Evolutionary conservation across 2,797 vertebrate genomes (phyloP).

Genomic region (Xiphorhynchus erythropygius): DNA sequence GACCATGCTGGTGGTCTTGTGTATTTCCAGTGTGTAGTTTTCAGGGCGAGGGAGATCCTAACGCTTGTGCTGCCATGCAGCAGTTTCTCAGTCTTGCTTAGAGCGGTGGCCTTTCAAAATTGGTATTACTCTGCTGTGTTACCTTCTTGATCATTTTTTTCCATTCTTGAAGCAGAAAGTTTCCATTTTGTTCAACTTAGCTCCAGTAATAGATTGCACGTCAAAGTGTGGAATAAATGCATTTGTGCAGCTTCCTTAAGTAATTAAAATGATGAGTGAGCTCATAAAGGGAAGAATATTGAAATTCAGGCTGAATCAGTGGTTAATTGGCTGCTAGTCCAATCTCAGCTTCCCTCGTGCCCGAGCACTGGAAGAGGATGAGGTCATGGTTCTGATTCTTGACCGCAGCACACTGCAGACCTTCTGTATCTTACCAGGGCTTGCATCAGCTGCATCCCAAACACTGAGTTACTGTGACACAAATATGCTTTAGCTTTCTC

Average conservation of each 20-base stretch:
- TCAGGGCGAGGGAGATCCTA: not conserved
- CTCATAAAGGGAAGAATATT: constrained; percentile 10
- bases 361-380: not conserved
- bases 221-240: not conserved
- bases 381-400: constrained; percentile 14
- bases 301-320: constrained; percentile 14
- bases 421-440: not conserved
- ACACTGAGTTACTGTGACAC: not conserved
- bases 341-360: not conserved
- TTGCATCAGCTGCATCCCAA: constrained; percentile 6
- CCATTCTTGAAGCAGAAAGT: not conserved
- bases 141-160: not conserved
- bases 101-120: not conserved
- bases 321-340: not conserved
- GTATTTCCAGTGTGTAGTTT: not conserved
- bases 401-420: not conserved
- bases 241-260: not conserved
- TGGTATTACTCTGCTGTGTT: not conserved
- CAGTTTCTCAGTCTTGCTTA: not conserved
- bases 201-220: not conserved
- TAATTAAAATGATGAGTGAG: not conserved
- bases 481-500: not conserved
- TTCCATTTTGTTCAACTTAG: not conserved
- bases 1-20: not conserved
- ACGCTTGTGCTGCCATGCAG: not conserved